Base-by-base conservation (phyloP, 2,888 invertebrate species). In the Nomada ruficornis region DNA sequence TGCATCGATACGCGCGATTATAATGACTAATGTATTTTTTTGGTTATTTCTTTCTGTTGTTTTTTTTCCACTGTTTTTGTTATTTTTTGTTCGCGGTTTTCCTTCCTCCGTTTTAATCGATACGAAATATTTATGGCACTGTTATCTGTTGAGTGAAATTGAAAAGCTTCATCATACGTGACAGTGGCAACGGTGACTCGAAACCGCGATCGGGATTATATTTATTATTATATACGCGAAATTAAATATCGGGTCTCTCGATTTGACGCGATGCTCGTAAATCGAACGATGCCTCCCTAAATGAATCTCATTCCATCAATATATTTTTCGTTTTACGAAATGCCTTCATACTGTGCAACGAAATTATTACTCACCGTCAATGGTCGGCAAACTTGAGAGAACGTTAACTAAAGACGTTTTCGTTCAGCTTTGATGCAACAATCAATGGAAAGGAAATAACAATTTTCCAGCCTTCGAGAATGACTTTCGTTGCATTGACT, bases 111-210 rank as follows among this genome's bases (percentile, higher is more conserved):
- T 72, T 72, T 80, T 80, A 77, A 80, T 77, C 80, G 67, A 72
- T 44, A 26, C 71, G 52, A 72, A 44, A 71, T 80, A 80, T 80
- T 80, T 80, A 80, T 72, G 57, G 52, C 63, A 23, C 55, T 47
- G 80, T 80, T 80, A 77, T 80, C 80, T 68, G 80, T 67, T 72
- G 77, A 80, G 77, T 77, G 67, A 80, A 80, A 80, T 80, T 80
- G 80, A 80, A 80, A 80, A 77, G 80, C 80, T 80, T 77, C 77
- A 77, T 80, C 80, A 77, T 63, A 44, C 77, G 52, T 57, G 77
- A 71, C 80, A 65, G 29, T 64, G 75, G 75, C 52, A 69, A 52
- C 69, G 75, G 57, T 52, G 57, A 26, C 75, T 52, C 29, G 75
- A 57, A 59, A 79, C 52, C 63, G 47, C 63, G 64, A 18, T 47